These are phyloP conservation scores for Syrphus vitripennis DNA, from an alignment of 2,888 invertebrate genomes.

Conservation along the genomic window DNA sequence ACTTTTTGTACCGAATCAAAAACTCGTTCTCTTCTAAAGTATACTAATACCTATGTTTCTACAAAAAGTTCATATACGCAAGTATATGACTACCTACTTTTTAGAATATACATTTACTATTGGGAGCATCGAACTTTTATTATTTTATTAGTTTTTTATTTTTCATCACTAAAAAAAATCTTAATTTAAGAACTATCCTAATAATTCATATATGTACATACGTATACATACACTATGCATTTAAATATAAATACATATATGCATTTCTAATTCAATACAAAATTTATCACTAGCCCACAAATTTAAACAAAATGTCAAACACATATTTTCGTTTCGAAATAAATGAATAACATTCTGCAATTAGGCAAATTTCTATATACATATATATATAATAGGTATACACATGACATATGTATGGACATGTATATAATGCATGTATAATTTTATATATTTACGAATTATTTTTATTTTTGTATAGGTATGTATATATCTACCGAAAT, in stretches of 20 bases:
- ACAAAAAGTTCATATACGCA: no score
- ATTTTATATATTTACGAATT: not conserved
- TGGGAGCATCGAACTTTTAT: no score
- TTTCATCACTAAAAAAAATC: no score
- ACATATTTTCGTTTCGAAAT: constrained; percentile 35
- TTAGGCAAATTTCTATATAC: constrained; percentile 34
- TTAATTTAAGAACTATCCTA: not conserved
- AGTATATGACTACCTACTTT: no score
- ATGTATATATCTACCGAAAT: no score
- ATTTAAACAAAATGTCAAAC: constrained; percentile 57
- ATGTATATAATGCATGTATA: not conserved
- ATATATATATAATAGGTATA: no score
- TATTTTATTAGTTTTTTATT: no score
- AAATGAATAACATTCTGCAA: constrained; percentile 67
- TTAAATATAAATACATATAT: not conserved
- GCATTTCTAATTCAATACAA: constrained; percentile 52
- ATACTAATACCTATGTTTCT: no score
- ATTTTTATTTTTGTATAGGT: not conserved
- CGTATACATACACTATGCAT: not conserved
- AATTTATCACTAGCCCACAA: constrained; percentile 23
- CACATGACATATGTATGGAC: not conserved
- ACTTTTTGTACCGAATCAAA: no score
- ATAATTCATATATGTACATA: not conserved
- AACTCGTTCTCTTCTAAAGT: no score
- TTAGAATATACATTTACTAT: no score